These are phyloP conservation scores for Drosophila vallismaia DNA, from an alignment of 2,888 invertebrate genomes.

Conservation along the genomic window DNA sequence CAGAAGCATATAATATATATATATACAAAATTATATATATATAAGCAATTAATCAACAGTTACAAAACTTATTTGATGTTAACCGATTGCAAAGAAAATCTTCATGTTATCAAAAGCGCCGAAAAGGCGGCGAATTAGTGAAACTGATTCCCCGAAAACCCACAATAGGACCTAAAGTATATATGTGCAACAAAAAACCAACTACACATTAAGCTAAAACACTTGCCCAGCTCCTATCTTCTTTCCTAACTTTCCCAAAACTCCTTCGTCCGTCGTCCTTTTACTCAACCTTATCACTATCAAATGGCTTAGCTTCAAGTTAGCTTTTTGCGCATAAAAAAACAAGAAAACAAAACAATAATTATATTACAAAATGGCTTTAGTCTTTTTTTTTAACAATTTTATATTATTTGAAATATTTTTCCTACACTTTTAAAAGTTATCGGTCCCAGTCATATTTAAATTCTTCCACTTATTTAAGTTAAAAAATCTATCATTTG, in stretches of 20 bases:
- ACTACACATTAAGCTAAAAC: not conserved
- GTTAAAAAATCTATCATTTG: not conserved
- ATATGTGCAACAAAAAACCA: constrained; percentile 10
- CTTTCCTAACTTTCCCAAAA: not conserved
- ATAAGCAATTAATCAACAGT: constrained; percentile 39
- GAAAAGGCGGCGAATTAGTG: constrained; percentile 28
- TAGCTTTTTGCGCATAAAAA: not conserved
- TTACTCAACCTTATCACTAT: not conserved
- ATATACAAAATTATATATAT: constrained; percentile 4
- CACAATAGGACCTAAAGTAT: constrained; percentile 27
- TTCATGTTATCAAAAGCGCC: constrained; percentile 39
- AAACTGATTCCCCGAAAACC: constrained; percentile 28
- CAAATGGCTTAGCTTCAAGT: not conserved
- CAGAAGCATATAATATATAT: constrained; percentile 9
- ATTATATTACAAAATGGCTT: not conserved
- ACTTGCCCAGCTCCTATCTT: not conserved
- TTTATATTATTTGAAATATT: no score
- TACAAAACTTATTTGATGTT: constrained; percentile 47
- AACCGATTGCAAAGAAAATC: constrained; percentile 43
- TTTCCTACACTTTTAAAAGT: not conserved
- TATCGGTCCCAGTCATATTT: constrained; percentile 1
- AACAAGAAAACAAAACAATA: not conserved
- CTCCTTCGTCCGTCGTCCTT: not conserved
- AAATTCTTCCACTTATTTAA: constrained; percentile 1
- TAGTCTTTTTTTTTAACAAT: not conserved